Percentiles rank a stretch among this genome's conserved stretches.
Evolutionary conservation across 2,888 invertebrate genomes (phyloP).

Genomic region (Cosmia pyralina): DNA sequence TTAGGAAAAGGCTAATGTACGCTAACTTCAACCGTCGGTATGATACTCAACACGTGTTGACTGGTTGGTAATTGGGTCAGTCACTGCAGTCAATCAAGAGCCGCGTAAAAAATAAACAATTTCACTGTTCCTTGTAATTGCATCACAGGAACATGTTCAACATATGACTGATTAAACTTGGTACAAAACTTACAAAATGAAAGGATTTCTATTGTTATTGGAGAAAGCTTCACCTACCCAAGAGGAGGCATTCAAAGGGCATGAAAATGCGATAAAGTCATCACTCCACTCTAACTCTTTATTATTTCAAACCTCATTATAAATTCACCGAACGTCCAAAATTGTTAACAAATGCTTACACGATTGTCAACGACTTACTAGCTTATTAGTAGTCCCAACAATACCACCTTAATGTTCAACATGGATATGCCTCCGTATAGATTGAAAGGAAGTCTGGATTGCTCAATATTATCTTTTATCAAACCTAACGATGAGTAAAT

Average conservation of each 20-base stretch:
- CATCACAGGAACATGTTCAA: conserved; percentile 41
- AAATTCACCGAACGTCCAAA: conserved; percentile 57
- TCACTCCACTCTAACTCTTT: conserved; percentile 5
- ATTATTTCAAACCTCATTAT: conserved; percentile 31
- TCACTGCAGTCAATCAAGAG: conserved; percentile 81
- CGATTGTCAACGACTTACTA: conserved; percentile 43
- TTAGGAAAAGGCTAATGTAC: conserved; percentile 59
- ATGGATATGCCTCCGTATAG: conserved; percentile 5
- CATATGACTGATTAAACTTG: conserved; percentile 6
- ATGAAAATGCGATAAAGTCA: background rate
- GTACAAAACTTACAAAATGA: background rate
- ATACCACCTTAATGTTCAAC: conserved; percentile 28
- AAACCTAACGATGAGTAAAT: conserved; percentile 28
- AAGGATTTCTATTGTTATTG: background rate
- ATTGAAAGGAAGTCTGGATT: conserved; percentile 37
- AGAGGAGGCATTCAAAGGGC: background rate
- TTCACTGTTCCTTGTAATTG: conserved; percentile 65
- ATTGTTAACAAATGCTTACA: conserved; percentile 58
- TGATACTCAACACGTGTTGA: conserved; percentile 79
- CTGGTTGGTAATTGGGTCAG: conserved; percentile 78
- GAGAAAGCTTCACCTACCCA: background rate
- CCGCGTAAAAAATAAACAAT: conserved; percentile 80
- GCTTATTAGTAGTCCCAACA: conserved; percentile 54
- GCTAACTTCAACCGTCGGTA: conserved; percentile 64
- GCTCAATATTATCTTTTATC: conserved; percentile 24